A percentile compares a stretch with the other conserved stretches of the same genome.
Evolutionary conservation across 2,797 vertebrate species (phyloP).

Genomic region (Knipowitschia caucasica): DNA sequence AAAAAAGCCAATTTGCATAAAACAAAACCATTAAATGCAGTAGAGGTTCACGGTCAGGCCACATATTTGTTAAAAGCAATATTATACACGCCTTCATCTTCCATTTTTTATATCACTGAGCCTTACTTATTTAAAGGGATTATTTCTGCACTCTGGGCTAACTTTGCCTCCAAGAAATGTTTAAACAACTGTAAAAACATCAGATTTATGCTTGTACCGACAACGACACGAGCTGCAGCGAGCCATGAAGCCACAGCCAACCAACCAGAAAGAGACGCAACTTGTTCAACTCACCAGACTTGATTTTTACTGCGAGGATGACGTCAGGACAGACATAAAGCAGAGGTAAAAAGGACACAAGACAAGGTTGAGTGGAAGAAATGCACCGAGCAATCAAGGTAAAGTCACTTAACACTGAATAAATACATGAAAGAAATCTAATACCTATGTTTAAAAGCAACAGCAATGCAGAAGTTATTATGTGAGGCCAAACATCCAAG

Average conservation of each 20-base stretch:
- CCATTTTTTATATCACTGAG: constrained; percentile 22
- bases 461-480: too few relatives aligned
- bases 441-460: background rate
- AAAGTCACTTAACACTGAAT: background rate
- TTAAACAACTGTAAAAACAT: constrained; percentile 26
- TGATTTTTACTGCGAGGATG: background rate
- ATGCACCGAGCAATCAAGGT: background rate
- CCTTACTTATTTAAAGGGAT: constrained; percentile 39
- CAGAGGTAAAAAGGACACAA: background rate
- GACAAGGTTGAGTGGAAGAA: background rate
- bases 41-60: too few relatives aligned
- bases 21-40: too few relatives aligned
- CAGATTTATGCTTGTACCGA: background rate
- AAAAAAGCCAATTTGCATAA: too few relatives aligned
- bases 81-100: too few relatives aligned
- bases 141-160: constrained; percentile 41
- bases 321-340: background rate
- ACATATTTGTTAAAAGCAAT: too few relatives aligned
- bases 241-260: background rate
- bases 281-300: background rate
- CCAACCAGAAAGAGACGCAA: background rate
- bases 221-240: background rate
- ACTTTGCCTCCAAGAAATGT: constrained; percentile 44
- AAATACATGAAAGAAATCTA: background rate
- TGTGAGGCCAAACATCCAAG: too few relatives aligned